Conservation (phyloP, 2,888 invertebrate genomes). For the Polymixis lichenea region DNA sequence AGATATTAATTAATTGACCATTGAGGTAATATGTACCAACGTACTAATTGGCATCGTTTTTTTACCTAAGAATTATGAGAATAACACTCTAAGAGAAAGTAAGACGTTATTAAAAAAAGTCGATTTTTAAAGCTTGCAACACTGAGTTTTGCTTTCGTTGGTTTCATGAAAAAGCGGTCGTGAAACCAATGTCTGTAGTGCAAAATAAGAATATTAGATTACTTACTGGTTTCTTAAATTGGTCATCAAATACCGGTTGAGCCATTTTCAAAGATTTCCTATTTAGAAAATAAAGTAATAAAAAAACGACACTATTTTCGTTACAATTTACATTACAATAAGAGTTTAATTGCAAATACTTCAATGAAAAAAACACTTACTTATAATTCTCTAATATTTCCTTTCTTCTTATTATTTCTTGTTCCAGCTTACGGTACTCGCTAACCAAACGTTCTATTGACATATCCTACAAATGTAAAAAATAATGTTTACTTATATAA, state of each 20-base stretch:
- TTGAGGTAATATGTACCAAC: too few species aligned
- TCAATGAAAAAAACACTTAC: slow-evolving; percentile 14
- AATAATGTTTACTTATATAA: too few species aligned
- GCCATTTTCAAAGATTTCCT: neutral
- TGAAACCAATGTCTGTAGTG: neutral
- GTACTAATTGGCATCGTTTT: neutral
- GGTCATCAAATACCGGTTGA: neutral
- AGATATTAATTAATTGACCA: too few species aligned
- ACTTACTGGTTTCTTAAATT: slow-evolving; percentile 18
- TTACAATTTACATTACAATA: neutral
- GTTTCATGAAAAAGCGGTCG: neutral
- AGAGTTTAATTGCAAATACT: neutral
- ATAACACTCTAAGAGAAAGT: neutral
- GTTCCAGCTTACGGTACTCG: slow-evolving; percentile 38
- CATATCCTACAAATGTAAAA: slow-evolving; percentile 9
- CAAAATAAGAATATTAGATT: neutral
- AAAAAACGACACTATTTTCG: neutral
- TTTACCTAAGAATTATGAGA: neutral
- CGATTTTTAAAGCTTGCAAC: neutral
- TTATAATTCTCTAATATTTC: neutral
- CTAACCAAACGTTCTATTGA: slow-evolving; percentile 17
- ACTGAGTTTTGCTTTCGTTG: neutral
- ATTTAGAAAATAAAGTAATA: neutral
- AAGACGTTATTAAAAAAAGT: neutral
- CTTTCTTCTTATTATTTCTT: slow-evolving; percentile 38